A percentile compares a stretch with the other conserved stretches of the same genome.
phyloP scores from a whole-genome alignment of 2,888 invertebrate species.

The Pilophorus perplexus region DNA sequence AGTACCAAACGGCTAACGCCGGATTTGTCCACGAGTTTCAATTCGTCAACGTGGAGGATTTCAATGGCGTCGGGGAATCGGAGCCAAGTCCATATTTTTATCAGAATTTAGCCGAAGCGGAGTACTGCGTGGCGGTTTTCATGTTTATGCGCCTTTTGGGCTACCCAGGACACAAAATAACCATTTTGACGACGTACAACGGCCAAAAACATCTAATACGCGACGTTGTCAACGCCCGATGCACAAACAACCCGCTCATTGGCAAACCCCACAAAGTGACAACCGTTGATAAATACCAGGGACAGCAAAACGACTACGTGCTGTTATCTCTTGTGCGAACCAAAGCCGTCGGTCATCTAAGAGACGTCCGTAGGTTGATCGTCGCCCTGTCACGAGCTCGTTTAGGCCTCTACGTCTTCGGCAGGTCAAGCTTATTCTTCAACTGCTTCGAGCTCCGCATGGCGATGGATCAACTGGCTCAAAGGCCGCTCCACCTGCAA shows the following conservation, averaged over 20 bases:
- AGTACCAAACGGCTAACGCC: slow-evolving; percentile 87
- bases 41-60: slow-evolving; percentile 92
- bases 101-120: slow-evolving; percentile 88
- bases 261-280: slow-evolving; percentile 89
- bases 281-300: slow-evolving; percentile 99
- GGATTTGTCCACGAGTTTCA: slow-evolving; percentile 93
- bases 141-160: slow-evolving; percentile 98
- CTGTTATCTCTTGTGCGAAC: slow-evolving; percentile 93
- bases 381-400: slow-evolving; percentile 98
- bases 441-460: slow-evolving; percentile 97
- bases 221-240: slow-evolving; percentile 90
- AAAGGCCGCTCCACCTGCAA: slow-evolving; percentile 75
- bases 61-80: slow-evolving; percentile 93
- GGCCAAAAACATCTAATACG: slow-evolving; percentile 97
- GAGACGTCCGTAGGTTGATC: slow-evolving; percentile 92
- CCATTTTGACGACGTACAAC: slow-evolving; percentile 97
- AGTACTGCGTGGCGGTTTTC: slow-evolving; percentile 94
- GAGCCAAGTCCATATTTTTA: slow-evolving; percentile 99
- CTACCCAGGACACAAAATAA: slow-evolving; percentile 94
- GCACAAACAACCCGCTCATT: slow-evolving; percentile 91
- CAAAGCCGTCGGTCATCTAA: slow-evolving; percentile 93
- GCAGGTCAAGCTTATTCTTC: slow-evolving; percentile 84
- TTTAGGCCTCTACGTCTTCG: slow-evolving; percentile 94
- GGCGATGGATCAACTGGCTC: slow-evolving; percentile 84
- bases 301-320: slow-evolving; percentile 99